Evolutionary conservation across 2,113 vertebrate species (phyloP).

Genomic region (Lethenteron camtschaticum): DNA sequence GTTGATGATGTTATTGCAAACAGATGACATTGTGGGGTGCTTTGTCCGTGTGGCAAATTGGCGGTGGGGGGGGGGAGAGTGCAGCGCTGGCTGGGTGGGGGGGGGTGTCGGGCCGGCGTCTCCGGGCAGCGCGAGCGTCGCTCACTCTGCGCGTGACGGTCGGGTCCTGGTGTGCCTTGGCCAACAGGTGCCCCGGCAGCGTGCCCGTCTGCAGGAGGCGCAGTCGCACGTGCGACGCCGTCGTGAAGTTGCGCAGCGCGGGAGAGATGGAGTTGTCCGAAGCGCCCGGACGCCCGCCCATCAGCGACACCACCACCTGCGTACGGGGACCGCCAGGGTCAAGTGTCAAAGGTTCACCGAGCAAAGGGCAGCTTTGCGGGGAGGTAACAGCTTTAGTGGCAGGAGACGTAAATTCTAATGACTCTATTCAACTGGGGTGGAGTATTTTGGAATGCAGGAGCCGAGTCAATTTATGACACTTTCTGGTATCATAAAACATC

Average conservation of each 20-base stretch:
- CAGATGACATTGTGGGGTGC: no score
- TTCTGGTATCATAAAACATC: no score
- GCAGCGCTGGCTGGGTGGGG: no score
- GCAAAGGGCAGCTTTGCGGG: not conserved
- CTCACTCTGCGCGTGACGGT: conserved; percentile 61
- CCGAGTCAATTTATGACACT: no score
- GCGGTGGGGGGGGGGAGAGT: no score
- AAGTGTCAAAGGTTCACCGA: not conserved
- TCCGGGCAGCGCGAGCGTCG: not conserved
- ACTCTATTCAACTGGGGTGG: no score
- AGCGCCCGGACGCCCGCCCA: conserved; percentile 56
- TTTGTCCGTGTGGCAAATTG: no score
- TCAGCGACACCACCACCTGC: conserved; percentile 45
- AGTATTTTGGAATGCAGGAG: no score
- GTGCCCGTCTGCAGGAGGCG: conserved; percentile 58
- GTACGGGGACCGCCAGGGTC: conserved; percentile 4
- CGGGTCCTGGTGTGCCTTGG: conserved; percentile 56
- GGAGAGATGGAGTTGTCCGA: conserved; percentile 49
- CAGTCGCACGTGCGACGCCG: conserved; percentile 62
- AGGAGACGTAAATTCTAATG: no score
- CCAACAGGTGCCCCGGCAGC: conserved; percentile 63
- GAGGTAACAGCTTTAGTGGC: no score
- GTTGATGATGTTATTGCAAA: no score
- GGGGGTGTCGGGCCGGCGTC: no score
- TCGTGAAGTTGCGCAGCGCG: conserved; percentile 48